A percentile compares a stretch with the other conserved stretches of the same genome.
These are phyloP conservation scores for Mycteria americana DNA, from an alignment of 2,797 vertebrate genomes.

Conservation along the genomic window DNA sequence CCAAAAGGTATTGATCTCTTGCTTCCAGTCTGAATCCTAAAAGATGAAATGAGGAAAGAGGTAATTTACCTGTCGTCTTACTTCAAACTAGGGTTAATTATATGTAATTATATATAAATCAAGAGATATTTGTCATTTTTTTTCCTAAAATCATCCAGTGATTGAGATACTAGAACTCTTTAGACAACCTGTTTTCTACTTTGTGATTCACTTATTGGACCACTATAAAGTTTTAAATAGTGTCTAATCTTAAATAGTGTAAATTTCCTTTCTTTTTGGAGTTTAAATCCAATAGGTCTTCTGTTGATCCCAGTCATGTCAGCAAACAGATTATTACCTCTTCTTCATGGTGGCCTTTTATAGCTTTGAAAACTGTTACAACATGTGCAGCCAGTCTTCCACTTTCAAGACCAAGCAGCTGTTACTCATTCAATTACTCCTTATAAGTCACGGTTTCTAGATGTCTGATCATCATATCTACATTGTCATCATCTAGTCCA, in stretches of 20 bases:
- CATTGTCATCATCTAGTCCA: background rate
- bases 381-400: background rate
- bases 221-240: background rate
- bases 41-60: background rate
- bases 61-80: background rate
- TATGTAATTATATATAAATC: constrained; percentile 30
- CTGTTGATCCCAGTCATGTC: background rate
- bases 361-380: background rate
- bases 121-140: background rate
- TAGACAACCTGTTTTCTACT: background rate
- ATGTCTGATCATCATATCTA: background rate
- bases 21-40: background rate
- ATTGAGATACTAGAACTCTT: background rate
- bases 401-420: background rate
- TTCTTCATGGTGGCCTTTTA: background rate
- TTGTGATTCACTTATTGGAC: background rate
- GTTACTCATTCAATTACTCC: background rate
- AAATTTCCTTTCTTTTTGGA: background rate
- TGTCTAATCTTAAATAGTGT: background rate
- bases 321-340: background rate
- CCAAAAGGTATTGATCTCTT: background rate
- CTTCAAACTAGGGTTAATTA: constrained; percentile 24
- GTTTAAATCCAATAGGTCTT: background rate
- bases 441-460: background rate
- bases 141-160: background rate